phyloP scores from a whole-genome alignment of 2,113 vertebrate species.

The Chlamydotis undulata region DNA sequence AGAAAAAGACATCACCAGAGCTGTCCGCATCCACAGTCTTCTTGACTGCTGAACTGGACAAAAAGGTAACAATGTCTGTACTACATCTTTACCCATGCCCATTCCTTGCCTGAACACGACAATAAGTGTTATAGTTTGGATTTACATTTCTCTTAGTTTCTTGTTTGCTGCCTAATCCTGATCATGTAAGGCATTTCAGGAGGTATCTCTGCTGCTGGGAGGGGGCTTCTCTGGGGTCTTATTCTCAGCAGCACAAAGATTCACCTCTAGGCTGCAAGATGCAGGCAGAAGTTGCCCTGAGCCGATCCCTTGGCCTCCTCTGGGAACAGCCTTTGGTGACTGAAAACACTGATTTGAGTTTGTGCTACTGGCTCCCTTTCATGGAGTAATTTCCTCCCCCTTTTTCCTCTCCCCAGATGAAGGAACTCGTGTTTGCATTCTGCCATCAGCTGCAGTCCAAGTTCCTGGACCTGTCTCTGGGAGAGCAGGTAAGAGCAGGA shows the following conservation, averaged over 20 bases:
- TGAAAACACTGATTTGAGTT: neutral
- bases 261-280: neutral
- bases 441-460: conserved; percentile 93
- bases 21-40: conserved; percentile 77
- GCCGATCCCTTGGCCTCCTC: neutral
- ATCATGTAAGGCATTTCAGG: neutral
- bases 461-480: conserved; percentile 86
- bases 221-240: neutral
- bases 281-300: neutral
- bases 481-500: conserved; percentile 87
- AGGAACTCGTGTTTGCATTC: conserved; percentile 86
- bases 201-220: neutral
- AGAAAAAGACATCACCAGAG: conserved; percentile 18
- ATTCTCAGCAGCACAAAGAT: neutral
- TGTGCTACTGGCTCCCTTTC: neutral
- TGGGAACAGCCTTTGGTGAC: neutral
- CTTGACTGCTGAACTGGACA: conserved; percentile 80
- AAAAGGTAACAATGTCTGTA: conserved; percentile 77
- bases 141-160: neutral
- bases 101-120: neutral
- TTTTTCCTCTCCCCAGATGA: conserved; percentile 79
- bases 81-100: neutral
- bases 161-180: neutral
- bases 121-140: neutral
- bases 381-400: neutral